Percentiles rank a stretch among this genome's conserved stretches.
These are phyloP conservation scores for Helleia helle DNA, from an alignment of 2,888 invertebrate species.

Conservation along the genomic window DNA sequence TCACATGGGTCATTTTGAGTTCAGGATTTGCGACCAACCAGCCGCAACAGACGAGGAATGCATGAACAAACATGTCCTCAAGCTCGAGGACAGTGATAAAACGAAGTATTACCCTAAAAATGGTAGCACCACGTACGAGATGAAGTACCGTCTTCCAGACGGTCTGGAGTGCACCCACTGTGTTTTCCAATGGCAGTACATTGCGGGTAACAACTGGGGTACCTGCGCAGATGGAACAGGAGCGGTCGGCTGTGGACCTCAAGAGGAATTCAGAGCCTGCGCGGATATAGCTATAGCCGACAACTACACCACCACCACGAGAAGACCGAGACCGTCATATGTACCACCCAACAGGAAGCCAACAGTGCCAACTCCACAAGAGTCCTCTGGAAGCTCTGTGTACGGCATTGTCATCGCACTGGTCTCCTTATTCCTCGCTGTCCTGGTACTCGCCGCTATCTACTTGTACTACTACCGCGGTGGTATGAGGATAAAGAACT, in stretches of 20 bases:
- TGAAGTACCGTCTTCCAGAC: constrained; percentile 76
- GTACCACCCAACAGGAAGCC: constrained; percentile 56
- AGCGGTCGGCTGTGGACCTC: constrained; percentile 89
- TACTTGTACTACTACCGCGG: constrained; percentile 86
- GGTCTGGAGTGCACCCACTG: constrained; percentile 85
- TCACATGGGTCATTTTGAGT: constrained; percentile 90
- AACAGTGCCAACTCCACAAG: constrained; percentile 53
- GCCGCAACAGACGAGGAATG: constrained; percentile 83
- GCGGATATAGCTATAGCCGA: constrained; percentile 85
- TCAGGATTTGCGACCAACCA: constrained; percentile 84
- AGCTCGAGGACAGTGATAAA: constrained; percentile 62
- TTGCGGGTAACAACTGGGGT: constrained; percentile 91
- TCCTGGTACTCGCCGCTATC: constrained; percentile 77
- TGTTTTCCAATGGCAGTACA: constrained; percentile 90
- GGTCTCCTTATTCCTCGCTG: constrained; percentile 77
- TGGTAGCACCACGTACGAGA: constrained; percentile 86
- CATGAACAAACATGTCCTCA: constrained; percentile 81
- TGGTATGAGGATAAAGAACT: constrained; percentile 77
- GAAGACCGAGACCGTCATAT: constrained; percentile 57
- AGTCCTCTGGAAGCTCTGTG: constrained; percentile 62
- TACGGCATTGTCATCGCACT: constrained; percentile 76
- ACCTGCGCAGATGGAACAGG: constrained; percentile 81
- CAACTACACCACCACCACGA: constrained; percentile 53
- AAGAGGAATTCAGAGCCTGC: constrained; percentile 91
- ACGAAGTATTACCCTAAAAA: constrained; percentile 82